A percentile compares a stretch with the other conserved stretches of the same genome.
Evolutionary conservation across 2,113 vertebrate genomes (phyloP).

Genomic region (Heloderma charlesbogerti): DNA sequence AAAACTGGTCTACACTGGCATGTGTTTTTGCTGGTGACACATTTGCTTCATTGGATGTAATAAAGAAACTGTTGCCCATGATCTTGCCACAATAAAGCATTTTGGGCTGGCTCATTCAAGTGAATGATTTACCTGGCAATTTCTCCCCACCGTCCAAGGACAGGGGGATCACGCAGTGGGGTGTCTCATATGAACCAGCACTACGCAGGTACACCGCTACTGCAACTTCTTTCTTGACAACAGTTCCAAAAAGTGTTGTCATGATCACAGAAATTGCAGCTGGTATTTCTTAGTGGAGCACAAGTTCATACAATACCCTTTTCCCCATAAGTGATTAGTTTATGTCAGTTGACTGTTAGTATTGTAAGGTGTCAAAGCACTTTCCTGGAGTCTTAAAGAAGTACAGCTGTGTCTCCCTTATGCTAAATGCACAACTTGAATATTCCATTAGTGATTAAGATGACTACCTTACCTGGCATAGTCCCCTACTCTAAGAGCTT

Average conservation of each 20-base stretch:
- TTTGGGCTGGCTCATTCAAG: no score
- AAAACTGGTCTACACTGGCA: no score
- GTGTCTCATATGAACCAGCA: neutral
- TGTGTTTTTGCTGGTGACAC: neutral
- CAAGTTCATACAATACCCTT: neutral
- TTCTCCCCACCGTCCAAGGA: no score
- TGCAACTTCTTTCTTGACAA: neutral
- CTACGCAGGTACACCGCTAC: neutral
- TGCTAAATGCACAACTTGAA: neutral
- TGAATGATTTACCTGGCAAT: no score
- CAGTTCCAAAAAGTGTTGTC: neutral
- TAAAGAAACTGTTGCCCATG: neutral
- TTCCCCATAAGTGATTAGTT: neutral
- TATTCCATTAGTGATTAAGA: neutral
- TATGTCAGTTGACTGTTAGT: neutral
- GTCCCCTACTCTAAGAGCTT: neutral
- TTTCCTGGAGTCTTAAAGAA: neutral
- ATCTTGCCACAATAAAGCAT: no score
- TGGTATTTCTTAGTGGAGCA: neutral
- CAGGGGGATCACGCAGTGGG: no score
- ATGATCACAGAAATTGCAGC: neutral
- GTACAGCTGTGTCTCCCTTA: neutral
- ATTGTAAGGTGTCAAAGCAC: neutral
- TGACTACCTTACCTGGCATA: no score
- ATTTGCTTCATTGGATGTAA: neutral